Percentiles rank a stretch among this genome's conserved stretches.
Conservation (phyloP, 2,888 invertebrate genomes). For the Muschampia plurimacula region DNA sequence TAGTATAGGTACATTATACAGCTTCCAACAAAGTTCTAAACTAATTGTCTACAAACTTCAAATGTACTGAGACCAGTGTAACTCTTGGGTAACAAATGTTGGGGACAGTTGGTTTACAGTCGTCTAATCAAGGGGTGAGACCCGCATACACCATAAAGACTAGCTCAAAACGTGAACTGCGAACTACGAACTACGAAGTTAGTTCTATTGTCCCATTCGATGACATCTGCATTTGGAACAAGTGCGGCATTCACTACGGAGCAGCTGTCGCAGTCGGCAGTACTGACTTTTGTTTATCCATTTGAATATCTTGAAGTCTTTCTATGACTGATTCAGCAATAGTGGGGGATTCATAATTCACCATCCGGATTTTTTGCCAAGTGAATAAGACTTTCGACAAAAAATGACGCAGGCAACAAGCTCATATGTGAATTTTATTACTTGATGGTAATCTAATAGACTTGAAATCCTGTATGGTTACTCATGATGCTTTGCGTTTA, state of each 20-base stretch:
- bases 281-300: too few relatives aligned
- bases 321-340: too few relatives aligned
- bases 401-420: too few relatives aligned
- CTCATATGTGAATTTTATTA: too few relatives aligned
- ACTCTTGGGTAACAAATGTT: constrained; percentile 50
- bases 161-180: constrained; percentile 49
- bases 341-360: too few relatives aligned
- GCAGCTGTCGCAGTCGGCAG: not conserved
- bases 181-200: constrained; percentile 36
- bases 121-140: constrained; percentile 58
- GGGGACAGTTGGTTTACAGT: constrained; percentile 52
- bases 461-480: too few relatives aligned
- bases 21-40: constrained; percentile 7
- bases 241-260: not conserved
- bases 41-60: constrained; percentile 42
- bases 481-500: too few relatives aligned
- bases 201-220: constrained; percentile 31
- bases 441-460: too few relatives aligned
- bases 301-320: not conserved
- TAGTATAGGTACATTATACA: not conserved
- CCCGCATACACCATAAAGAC: constrained; percentile 48
- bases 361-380: too few relatives aligned
- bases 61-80: constrained; percentile 44
- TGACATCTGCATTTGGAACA: constrained; percentile 22
- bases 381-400: too few relatives aligned